A percentile compares a stretch with the other conserved stretches of the same genome.
Conservation (phyloP, 2,113 vertebrate species). For the Oncorhynchus tshawytscha region DNA sequence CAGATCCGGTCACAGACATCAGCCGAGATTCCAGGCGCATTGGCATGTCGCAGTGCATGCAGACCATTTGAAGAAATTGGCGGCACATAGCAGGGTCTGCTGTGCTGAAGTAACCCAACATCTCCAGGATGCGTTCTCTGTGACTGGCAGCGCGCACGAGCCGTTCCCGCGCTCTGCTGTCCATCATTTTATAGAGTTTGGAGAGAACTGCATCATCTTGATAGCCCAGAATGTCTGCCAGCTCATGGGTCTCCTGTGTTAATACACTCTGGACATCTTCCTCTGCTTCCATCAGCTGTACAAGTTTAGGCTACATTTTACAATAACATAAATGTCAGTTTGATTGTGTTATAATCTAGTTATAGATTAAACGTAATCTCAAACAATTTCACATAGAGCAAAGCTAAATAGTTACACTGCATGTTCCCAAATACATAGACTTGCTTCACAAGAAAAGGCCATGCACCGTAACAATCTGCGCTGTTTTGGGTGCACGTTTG, state of each 20-base stretch:
- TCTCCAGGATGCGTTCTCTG: conserved; percentile 6
- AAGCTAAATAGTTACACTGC: too few species aligned
- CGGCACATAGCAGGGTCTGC: conserved; percentile 57
- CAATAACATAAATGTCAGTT: too few species aligned
- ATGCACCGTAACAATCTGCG: too few species aligned
- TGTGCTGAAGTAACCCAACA: conserved; percentile 65
- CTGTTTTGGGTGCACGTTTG: too few species aligned
- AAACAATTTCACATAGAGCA: too few species aligned
- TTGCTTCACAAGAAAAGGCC: too few species aligned
- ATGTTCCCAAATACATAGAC: too few species aligned
- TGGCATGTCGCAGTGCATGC: conserved; percentile 76
- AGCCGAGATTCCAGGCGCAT: conserved; percentile 77
- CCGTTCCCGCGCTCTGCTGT: neutral
- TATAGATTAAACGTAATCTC: too few species aligned
- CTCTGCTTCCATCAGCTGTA: neutral
- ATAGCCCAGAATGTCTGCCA: conserved; percentile 59
- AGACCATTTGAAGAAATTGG: conserved; percentile 73
- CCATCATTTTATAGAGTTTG: conserved; percentile 52
- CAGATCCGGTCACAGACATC: conserved; percentile 65
- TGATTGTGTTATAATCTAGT: too few species aligned
- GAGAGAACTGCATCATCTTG: conserved; percentile 31
- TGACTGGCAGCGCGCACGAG: neutral
- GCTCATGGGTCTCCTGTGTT: conserved; percentile 27
- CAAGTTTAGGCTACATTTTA: too few species aligned
- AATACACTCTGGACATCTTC: conserved; percentile 27